phyloP scores from a whole-genome alignment of 2,113 vertebrate genomes.

The Paralichthys olivaceus region DNA sequence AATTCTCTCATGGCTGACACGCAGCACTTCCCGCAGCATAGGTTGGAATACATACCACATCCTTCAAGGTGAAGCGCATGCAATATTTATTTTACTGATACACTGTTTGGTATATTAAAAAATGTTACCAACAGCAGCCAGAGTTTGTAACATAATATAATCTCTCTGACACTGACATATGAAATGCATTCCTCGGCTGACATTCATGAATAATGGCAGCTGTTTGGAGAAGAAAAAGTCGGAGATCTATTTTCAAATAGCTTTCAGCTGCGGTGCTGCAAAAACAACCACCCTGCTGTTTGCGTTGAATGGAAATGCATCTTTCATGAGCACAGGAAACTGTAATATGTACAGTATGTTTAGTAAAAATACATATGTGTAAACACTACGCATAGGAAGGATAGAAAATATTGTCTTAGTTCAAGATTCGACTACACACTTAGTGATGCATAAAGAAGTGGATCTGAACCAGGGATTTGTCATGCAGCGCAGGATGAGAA shows the following conservation, averaged over 20 bases:
- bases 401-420: neutral
- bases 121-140: constrained; percentile 54
- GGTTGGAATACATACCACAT: constrained; percentile 63
- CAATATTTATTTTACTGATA: constrained; percentile 72
- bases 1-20: constrained; percentile 58
- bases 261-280: constrained; percentile 55
- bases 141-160: constrained; percentile 73
- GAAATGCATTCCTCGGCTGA: constrained; percentile 71
- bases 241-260: constrained; percentile 72
- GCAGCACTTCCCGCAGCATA: constrained; percentile 54
- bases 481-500: constrained; percentile 11
- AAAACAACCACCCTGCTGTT: constrained; percentile 61
- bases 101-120: constrained; percentile 59
- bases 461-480: neutral
- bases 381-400: neutral
- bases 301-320: constrained; percentile 49
- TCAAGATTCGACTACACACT: constrained; percentile 3
- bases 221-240: constrained; percentile 66
- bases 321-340: constrained; percentile 42
- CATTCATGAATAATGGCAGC: constrained; percentile 77
- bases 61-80: constrained; percentile 73
- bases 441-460: constrained; percentile 8
- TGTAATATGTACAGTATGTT: constrained; percentile 33
- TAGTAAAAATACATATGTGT: constrained; percentile 11
- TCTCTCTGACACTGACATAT: constrained; percentile 74